Percentiles rank a stretch among this genome's conserved stretches.
These are phyloP conservation scores for Alectoris magna DNA, from an alignment of 2,797 vertebrate species.

Conservation along the genomic window DNA sequence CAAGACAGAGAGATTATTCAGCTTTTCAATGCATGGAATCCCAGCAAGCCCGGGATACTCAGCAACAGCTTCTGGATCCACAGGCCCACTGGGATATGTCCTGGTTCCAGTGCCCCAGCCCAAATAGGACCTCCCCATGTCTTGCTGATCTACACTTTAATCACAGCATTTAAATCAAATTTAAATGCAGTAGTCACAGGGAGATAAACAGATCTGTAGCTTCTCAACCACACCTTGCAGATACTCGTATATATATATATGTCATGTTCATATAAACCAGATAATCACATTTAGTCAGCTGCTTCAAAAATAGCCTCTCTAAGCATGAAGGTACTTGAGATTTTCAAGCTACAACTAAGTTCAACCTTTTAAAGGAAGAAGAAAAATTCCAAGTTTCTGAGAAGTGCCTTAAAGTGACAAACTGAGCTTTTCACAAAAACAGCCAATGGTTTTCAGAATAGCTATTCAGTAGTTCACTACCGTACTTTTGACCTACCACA, in stretches of 20 bases:
- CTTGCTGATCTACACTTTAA: background rate
- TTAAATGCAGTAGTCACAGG: background rate
- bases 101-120: background rate
- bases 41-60: accelerated
- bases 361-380: background rate
- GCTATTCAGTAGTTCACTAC: background rate
- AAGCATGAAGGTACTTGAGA: background rate
- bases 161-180: background rate
- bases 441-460: accelerated
- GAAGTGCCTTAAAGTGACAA: accelerated
- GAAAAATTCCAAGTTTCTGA: background rate
- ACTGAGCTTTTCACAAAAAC: background rate
- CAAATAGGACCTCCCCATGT: accelerated
- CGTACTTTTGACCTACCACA: background rate
- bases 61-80: background rate
- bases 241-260: accelerated
- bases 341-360: background rate
- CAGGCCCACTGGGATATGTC: background rate
- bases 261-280: background rate
- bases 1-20: background rate
- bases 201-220: background rate
- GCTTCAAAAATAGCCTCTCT: background rate
- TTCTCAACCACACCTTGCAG: background rate
- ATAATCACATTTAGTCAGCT: background rate
- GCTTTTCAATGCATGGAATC: background rate